Evolutionary conservation across 53 echinoderm and acorn worm species (phyloP).

Genomic region (Paracentrotus lividus): DNA sequence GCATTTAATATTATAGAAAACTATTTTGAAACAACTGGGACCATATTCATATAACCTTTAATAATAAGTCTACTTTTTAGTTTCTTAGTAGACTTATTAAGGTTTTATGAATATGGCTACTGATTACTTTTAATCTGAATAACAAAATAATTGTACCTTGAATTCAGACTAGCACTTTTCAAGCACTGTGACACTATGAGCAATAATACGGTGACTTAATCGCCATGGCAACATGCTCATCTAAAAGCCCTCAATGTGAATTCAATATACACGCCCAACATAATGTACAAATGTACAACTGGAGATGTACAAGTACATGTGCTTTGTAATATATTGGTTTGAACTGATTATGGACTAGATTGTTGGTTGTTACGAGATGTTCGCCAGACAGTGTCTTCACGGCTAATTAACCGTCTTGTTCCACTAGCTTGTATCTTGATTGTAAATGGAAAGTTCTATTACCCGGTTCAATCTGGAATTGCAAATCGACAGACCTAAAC

Average conservation of each 20-base stretch:
- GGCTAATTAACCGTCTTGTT: slow-evolving; percentile 9
- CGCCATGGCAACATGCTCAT: not conserved
- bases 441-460: not conserved
- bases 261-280: slow-evolving; percentile 1
- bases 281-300: no score
- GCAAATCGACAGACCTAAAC: not conserved
- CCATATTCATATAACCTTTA: no score
- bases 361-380: not conserved
- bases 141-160: not conserved
- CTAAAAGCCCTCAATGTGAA: not conserved
- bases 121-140: no score
- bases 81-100: no score
- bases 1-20: no score
- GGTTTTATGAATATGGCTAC: no score
- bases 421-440: not conserved
- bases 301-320: no score
- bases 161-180: not conserved
- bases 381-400: not conserved
- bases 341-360: not conserved
- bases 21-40: no score
- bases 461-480: not conserved
- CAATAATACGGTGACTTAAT: slow-evolving; percentile 19
- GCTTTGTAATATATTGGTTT: not conserved
- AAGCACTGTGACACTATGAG: not conserved
- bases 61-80: no score